Conservation (phyloP, 1,140 invertebrate genomes). For the Drosophila sproati region DNA sequence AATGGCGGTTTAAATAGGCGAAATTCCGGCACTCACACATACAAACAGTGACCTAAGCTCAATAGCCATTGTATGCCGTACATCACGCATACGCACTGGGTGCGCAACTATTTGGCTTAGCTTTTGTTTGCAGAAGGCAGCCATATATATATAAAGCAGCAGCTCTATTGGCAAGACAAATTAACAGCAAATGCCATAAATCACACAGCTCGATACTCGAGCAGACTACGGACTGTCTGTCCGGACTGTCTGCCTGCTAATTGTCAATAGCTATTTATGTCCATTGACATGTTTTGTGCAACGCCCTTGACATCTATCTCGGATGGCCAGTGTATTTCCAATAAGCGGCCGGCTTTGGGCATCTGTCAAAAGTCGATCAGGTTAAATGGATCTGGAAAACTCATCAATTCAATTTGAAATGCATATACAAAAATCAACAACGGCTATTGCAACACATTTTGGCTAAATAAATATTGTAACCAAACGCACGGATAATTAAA, state of each 20-base stretch:
- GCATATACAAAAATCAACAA: slow-evolving; percentile 37
- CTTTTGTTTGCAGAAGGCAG: slow-evolving; percentile 42
- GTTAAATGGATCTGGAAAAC: slow-evolving; percentile 49
- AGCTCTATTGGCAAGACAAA: slow-evolving; percentile 66
- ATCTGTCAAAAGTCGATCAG: slow-evolving; percentile 59
- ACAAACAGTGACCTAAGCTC: slow-evolving; percentile 38
- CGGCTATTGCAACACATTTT: slow-evolving; percentile 27
- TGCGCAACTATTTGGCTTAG: slow-evolving; percentile 49
- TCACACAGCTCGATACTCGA: slow-evolving; percentile 65
- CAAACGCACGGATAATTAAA: slow-evolving; percentile 52
- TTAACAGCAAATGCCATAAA: slow-evolving; percentile 80
- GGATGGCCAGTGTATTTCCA: slow-evolving; percentile 53
- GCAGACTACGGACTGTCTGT: slow-evolving; percentile 7
- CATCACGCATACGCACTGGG: slow-evolving; percentile 74
- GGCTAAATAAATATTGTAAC: neutral
- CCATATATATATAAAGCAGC: slow-evolving; percentile 12
- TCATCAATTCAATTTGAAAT: slow-evolving; percentile 66
- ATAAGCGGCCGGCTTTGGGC: slow-evolving; percentile 48
- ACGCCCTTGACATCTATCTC: slow-evolving; percentile 44
- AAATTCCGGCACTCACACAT: slow-evolving; percentile 13
- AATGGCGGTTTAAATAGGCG: slow-evolving; percentile 62
- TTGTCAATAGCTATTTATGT: slow-evolving; percentile 61
- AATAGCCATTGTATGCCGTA: slow-evolving; percentile 60
- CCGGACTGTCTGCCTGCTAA: slow-evolving; percentile 11
- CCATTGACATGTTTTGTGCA: slow-evolving; percentile 54